Percentiles rank a stretch among this genome's conserved stretches.
These are phyloP conservation scores for Acrobeloides nanus DNA, from an alignment of 2,888 invertebrate genomes.

Conservation along the genomic window DNA sequence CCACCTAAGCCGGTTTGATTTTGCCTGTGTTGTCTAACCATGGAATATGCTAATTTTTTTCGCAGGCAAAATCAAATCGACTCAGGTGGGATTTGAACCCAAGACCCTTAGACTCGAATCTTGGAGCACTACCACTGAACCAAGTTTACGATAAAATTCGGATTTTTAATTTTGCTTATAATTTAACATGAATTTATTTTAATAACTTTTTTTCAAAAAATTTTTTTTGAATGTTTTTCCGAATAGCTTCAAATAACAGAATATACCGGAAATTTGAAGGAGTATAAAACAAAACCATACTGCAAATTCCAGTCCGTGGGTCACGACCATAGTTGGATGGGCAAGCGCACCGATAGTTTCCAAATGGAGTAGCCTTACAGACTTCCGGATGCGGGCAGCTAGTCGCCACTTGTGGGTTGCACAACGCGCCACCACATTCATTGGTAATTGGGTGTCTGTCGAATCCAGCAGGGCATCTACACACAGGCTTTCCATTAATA, in stretches of 20 bases:
- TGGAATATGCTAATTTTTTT: no score
- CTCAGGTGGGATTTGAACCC: no score
- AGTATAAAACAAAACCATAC: slow-evolving; percentile 16
- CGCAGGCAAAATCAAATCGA: no score
- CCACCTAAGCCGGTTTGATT: no score
- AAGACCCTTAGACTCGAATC: no score
- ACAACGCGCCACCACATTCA: slow-evolving; percentile 43
- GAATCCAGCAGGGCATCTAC: slow-evolving; percentile 43
- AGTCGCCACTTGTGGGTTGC: slow-evolving; percentile 46
- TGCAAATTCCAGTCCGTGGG: slow-evolving; percentile 32
- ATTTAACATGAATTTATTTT: no score
- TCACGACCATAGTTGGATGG: slow-evolving; percentile 37
- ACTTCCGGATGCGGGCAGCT: slow-evolving; percentile 46
- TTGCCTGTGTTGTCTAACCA: no score
- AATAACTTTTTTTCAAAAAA: slow-evolving; percentile 7
- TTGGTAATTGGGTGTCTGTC: slow-evolving; percentile 44
- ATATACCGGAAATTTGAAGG: background rate
- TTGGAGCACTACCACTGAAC: no score
- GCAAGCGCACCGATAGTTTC: slow-evolving; percentile 47
- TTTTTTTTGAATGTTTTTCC: slow-evolving; percentile 1
- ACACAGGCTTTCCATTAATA: slow-evolving; percentile 22
- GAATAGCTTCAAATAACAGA: background rate
- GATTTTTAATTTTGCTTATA: no score
- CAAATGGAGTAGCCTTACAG: slow-evolving; percentile 48
- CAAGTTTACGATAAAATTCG: no score